A percentile compares a stretch with the other conserved stretches of the same genome.
These are phyloP conservation scores for Lathamus discolor DNA, from an alignment of 2,113 vertebrate genomes.

Conservation along the genomic window DNA sequence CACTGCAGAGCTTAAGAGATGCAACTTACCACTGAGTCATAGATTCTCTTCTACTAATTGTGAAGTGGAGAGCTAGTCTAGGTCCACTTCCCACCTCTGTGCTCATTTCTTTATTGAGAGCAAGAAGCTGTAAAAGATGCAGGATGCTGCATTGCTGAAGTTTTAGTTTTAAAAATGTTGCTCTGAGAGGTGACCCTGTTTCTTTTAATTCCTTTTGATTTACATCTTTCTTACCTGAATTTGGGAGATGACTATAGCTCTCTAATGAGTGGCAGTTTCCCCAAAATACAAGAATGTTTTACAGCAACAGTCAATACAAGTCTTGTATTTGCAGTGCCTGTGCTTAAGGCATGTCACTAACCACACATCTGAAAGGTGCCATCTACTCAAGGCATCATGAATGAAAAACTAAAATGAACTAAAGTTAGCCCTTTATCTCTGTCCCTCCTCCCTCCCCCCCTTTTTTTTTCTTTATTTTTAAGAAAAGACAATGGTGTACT, in stretches of 20 bases:
- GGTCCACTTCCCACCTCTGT: not conserved
- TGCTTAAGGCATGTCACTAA: not conserved
- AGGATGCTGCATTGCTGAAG: not conserved
- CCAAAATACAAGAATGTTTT: not conserved
- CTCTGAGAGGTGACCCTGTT: not conserved
- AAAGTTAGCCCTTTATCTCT: not conserved
- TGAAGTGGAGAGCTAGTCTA: not conserved
- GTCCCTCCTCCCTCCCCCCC: accelerated
- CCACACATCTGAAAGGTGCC: not conserved
- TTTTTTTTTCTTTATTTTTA: accelerated
- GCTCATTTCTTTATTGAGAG: not conserved
- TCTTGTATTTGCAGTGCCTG: not conserved
- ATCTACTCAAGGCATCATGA: not conserved
- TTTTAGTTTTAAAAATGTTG: not conserved
- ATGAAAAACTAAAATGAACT: not conserved
- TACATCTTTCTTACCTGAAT: not conserved
- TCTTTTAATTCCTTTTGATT: not conserved
- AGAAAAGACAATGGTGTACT: not conserved
- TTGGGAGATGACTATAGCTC: not conserved
- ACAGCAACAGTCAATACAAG: not conserved
- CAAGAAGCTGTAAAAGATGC: not conserved
- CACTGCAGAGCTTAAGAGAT: not conserved
- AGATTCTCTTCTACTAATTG: not conserved
- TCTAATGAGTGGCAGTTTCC: not conserved
- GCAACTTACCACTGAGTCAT: not conserved